Base-by-base conservation (phyloP, 2,797 vertebrate genomes). In the Lacerta viridis region DNA sequence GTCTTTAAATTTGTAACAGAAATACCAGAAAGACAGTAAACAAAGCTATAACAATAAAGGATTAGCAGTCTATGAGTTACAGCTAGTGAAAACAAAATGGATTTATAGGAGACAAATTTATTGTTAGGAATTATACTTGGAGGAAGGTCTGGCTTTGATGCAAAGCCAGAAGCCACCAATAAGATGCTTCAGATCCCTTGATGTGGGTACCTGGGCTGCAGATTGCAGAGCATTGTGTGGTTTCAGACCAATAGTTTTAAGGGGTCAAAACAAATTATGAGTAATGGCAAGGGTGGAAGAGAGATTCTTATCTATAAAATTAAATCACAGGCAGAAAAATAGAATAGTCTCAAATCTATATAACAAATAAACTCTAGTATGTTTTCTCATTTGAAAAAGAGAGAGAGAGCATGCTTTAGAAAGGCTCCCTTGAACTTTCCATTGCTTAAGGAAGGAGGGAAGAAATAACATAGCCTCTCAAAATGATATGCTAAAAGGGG, bases 221-320 rank as follows among this genome's bases (percentile, higher is more conserved):
- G 68, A 92, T 95, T 96, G 94, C 92, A 95, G 91, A 94, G 95
- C 93, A 95, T 93, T 92, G 59, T 95, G 95, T 95, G 96, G 96
- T 96, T 97, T 96, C 68, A 84, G 85, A 95, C 93, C 93, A 88
- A 92, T 91, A 94, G 94, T 95, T 94, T 95, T 87, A 93, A 88
- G 89, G 87, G 92, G 86, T 93, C 93, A 92, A 91, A 89, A 94
- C 89, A 92, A 91, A 41, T 36, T 72, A 80, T 74, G 33, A 74
- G 36, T 87, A 69, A 74, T 61, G 36, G 64, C 43, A 80, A 80
- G 93, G 88, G 89, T 85, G 39, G 27, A 86, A 71, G 92, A 91
- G 94, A 96, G 95, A 94, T 91, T 94, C 93, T 93, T 95, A 92
- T 95, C 95, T 94, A 94, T 96, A 96, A 96, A 96, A 96, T 68